A percentile compares a stretch with the other conserved stretches of the same genome.
These are phyloP conservation scores for Tenthredo distinguenda DNA, from an alignment of 2,888 invertebrate species.

Conservation along the genomic window DNA sequence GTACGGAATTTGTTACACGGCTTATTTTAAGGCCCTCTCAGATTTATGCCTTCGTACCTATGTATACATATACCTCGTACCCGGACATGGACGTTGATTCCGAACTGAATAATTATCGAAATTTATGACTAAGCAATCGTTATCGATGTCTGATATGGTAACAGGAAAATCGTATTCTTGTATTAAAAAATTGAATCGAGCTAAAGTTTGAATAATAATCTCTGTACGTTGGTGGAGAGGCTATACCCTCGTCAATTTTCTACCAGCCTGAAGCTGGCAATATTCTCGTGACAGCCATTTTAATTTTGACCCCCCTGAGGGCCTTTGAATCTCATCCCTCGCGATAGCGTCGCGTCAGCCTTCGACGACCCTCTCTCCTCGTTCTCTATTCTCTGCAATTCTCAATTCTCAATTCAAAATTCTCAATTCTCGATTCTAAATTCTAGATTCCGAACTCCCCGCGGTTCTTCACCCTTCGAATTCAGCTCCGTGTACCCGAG, in stretches of 20 bases:
- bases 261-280: not conserved
- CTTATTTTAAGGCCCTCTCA: not conserved
- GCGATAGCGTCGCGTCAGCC: conserved; percentile 62
- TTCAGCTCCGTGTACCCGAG: conserved; percentile 32
- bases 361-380: conserved; percentile 48
- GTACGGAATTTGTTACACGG: not conserved
- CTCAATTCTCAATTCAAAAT: conserved; percentile 9
- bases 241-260: not conserved
- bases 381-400: conserved; percentile 48
- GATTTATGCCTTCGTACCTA: not conserved
- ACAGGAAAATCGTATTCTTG: not conserved
- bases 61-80: not conserved
- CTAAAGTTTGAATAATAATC: not conserved
- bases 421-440: not conserved
- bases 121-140: not conserved
- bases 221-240: not conserved
- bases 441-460: not conserved
- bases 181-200: not conserved
- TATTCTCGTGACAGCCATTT: conserved; percentile 72
- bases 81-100: too few species aligned
- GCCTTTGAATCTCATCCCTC: conserved; percentile 70
- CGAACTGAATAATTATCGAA: not conserved
- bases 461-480: conserved; percentile 26
- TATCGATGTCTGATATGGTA: not conserved
- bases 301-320: conserved; percentile 70